Evolutionary conservation across 2,797 vertebrate genomes (phyloP).

Genomic region (Pseudomugil gertrudae): DNA sequence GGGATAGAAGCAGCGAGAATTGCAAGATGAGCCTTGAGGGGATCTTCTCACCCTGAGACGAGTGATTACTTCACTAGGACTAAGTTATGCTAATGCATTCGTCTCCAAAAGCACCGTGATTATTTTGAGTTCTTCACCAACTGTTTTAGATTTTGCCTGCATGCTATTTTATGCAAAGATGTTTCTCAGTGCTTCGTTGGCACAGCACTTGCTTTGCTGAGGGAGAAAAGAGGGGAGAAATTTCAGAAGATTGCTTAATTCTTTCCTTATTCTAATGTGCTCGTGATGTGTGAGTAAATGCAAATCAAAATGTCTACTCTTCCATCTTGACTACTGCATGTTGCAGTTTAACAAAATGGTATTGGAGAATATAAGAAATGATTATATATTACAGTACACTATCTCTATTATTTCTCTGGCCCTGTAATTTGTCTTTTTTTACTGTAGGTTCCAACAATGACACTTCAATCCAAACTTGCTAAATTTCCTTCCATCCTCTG

Average conservation of each 20-base stretch:
- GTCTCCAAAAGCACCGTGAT: constrained; percentile 84
- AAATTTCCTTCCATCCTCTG: constrained; percentile 31
- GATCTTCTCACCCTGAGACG: constrained; percentile 78
- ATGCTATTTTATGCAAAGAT: constrained; percentile 84
- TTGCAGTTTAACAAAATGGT: constrained; percentile 77
- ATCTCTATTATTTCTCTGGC: constrained; percentile 62
- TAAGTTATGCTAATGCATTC: constrained; percentile 88
- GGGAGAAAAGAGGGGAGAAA: constrained; percentile 77
- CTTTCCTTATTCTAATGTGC: constrained; percentile 82
- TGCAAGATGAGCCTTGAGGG: constrained; percentile 75
- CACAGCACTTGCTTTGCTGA: constrained; percentile 61
- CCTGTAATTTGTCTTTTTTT: constrained; percentile 62
- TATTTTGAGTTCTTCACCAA: constrained; percentile 85
- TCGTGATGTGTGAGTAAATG: constrained; percentile 83
- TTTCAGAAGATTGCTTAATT: constrained; percentile 77
- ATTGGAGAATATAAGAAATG: constrained; percentile 61
- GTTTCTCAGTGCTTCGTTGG: constrained; percentile 56
- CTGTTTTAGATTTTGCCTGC: constrained; percentile 84
- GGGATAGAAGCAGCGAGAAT: constrained; percentile 65
- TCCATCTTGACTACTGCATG: constrained; percentile 53
- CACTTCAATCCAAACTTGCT: constrained; percentile 54
- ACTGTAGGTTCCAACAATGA: constrained; percentile 61
- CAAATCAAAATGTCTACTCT: constrained; percentile 75
- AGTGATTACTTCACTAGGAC: constrained; percentile 82
- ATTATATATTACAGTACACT: constrained; percentile 58